These are phyloP conservation scores for Rattus norvegicus DNA, from an alignment of 2,113 vertebrate genomes.

Conservation along the genomic window DNA sequence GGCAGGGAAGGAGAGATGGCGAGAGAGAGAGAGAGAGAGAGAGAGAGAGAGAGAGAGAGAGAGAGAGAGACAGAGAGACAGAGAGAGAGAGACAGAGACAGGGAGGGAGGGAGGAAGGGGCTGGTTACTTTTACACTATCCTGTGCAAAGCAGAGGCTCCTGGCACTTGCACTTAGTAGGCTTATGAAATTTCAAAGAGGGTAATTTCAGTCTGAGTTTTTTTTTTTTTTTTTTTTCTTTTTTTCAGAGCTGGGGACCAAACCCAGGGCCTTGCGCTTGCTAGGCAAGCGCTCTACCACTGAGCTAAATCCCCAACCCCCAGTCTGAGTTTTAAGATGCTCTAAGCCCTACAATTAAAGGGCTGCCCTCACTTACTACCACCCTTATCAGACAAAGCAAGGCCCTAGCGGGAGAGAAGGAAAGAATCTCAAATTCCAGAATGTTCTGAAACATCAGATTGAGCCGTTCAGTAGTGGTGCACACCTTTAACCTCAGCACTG, in stretches of 20 bases:
- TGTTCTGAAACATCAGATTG: background rate
- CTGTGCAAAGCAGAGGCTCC: background rate
- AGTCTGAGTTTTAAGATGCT: background rate
- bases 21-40: too few species aligned
- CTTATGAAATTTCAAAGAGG: background rate
- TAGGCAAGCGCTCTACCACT: too few species aligned
- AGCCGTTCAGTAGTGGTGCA: background rate
- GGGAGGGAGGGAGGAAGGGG: background rate
- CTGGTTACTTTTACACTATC: background rate
- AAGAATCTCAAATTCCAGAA: constrained; percentile 7
- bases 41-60: too few species aligned
- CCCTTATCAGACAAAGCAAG: background rate
- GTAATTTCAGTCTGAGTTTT: background rate
- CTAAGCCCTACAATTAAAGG: background rate
- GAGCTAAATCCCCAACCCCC: too few species aligned
- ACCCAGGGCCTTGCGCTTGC: too few species aligned
- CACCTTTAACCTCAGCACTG: background rate
- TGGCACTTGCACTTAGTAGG: background rate
- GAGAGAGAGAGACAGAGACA: too few species aligned
- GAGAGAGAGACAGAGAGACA: too few species aligned
- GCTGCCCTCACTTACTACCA: background rate
- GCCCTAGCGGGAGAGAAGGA: background rate
- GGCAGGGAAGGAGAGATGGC: constrained; percentile 10
- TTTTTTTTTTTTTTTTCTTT: too few species aligned
- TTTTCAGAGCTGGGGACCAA: too few species aligned